Percentiles rank a stretch among this genome's conserved stretches.
Conservation (phyloP, 2,888 invertebrate genomes). For the Agriopis marginaria region DNA sequence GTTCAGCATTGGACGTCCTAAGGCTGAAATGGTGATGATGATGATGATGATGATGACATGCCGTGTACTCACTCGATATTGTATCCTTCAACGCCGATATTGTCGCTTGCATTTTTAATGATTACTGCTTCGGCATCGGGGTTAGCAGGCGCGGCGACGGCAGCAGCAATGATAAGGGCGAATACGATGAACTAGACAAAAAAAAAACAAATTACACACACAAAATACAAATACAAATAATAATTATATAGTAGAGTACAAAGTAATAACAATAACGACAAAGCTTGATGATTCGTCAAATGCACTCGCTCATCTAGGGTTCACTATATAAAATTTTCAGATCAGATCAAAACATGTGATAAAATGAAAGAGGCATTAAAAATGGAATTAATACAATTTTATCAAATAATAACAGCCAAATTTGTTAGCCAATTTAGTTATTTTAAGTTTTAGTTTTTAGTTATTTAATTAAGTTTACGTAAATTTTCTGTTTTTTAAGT, state of each 20-base stretch:
- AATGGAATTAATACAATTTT: not conserved
- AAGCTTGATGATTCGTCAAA: too few relatives aligned
- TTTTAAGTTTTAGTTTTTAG: too few relatives aligned
- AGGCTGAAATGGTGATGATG: too few relatives aligned
- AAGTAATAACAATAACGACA: not conserved
- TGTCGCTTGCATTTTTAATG: constrained; percentile 55
- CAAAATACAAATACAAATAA: not conserved
- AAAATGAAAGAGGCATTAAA: not conserved
- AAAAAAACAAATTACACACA: not conserved
- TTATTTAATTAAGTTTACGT: too few relatives aligned
- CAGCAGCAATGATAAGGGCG: constrained; percentile 66
- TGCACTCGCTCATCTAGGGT: too few relatives aligned
- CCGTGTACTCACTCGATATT: constrained; percentile 62
- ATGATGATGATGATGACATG: too few relatives aligned
- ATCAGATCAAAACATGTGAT: not conserved
- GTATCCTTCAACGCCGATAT: constrained; percentile 70
- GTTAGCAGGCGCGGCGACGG: constrained; percentile 61
- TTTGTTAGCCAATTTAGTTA: too few relatives aligned
- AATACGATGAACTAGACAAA: constrained; percentile 72
- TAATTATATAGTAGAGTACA: not conserved
- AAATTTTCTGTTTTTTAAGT: too few relatives aligned
- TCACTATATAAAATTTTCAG: not conserved
- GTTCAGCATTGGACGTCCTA: too few relatives aligned
- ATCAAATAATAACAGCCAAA: not conserved
- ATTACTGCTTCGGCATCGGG: constrained; percentile 62